Conservation (phyloP, 2,797 vertebrate species). For the Menidia menidia region DNA sequence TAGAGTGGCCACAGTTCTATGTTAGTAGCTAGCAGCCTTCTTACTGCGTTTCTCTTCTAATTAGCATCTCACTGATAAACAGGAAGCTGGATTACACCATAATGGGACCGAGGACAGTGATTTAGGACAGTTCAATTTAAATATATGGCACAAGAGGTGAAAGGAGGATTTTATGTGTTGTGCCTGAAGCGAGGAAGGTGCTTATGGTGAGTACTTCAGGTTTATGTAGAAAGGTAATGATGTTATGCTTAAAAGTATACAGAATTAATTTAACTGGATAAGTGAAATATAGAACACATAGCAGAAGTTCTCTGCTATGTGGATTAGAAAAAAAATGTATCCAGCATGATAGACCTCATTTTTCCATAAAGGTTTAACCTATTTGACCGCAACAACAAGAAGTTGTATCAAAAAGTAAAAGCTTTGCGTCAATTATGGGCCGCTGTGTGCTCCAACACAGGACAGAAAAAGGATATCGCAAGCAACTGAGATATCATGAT, state of each 20-base stretch:
- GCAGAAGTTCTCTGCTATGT: too few relatives aligned
- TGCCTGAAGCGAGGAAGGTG: background rate
- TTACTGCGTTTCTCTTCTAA: conserved; percentile 84
- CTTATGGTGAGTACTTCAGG: background rate
- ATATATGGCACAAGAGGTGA: conserved; percentile 21
- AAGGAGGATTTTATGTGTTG: conserved; percentile 25
- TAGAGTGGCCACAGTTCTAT: conserved; percentile 70
- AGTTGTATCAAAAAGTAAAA: background rate
- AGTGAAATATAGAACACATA: background rate
- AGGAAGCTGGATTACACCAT: conserved; percentile 47
- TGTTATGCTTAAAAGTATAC: background rate
- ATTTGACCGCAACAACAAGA: background rate
- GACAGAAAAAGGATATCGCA: conserved; percentile 9
- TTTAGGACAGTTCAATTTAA: conserved; percentile 21
- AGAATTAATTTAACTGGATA: background rate
- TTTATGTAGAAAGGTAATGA: conserved; percentile 10
- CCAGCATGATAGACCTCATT: background rate
- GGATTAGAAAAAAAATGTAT: too few relatives aligned
- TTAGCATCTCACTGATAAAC: conserved; percentile 79
- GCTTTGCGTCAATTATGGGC: background rate
- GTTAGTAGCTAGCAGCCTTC: conserved; percentile 86
- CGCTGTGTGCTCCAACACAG: conserved; percentile 1
- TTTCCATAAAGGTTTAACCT: background rate
- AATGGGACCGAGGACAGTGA: conserved; percentile 14
- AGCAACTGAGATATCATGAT: background rate